These are phyloP conservation scores for Xyliphius kryptos DNA, from an alignment of 2,113 vertebrate genomes.

Conservation along the genomic window DNA sequence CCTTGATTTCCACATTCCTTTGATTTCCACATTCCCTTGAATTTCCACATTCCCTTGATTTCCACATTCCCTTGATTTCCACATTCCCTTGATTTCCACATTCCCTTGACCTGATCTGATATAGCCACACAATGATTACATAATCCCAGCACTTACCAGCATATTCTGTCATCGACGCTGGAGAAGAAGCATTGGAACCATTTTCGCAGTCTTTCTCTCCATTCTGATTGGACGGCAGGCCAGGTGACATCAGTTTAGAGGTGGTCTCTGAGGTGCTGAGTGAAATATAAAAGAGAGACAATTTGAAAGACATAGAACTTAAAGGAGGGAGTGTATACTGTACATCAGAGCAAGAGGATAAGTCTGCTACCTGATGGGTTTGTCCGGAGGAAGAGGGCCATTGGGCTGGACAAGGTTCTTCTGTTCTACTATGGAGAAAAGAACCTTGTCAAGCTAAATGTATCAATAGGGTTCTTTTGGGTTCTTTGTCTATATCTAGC, in stretches of 20 bases:
- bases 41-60: no score
- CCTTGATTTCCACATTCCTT: no score
- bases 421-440: background rate
- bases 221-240: constrained; percentile 58
- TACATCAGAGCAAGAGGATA: background rate
- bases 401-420: constrained; percentile 14
- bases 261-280: constrained; percentile 64
- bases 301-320: background rate
- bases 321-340: background rate
- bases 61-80: no score
- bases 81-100: no score
- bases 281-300: background rate
- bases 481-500: no score
- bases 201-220: constrained; percentile 77
- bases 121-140: no score
- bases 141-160: constrained; percentile 73
- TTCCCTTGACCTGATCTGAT: no score
- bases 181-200: constrained; percentile 71
- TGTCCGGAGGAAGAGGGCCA: constrained; percentile 1
- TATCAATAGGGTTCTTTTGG: no score
- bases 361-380: constrained; percentile 17
- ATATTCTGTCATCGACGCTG: constrained; percentile 75
- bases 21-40: no score
- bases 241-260: constrained; percentile 67
- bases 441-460: no score